Evolutionary conservation across 1,140 invertebrate genomes (phyloP), one percentile per base, ranked within the genome.

Genomic region (Chionoecetes opilio): DNA sequence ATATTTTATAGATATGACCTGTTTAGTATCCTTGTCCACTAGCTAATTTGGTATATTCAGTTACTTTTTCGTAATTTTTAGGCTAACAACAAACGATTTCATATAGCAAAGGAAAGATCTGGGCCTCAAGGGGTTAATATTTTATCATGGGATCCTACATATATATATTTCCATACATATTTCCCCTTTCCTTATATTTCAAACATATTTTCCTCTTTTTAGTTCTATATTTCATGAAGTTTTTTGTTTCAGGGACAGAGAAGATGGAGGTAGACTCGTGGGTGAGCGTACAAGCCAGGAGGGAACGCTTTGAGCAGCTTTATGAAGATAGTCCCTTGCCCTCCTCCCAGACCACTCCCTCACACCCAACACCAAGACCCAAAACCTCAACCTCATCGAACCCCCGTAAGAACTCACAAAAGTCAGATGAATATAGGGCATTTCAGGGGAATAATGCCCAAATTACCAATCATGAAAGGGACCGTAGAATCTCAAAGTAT

Each of bases 201-300:
- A 2, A 53, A 53, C 11, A 53, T 53, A 53, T 53, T 11, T 53
- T 17, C 8, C 46, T 53, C 46, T 14, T 1, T 53, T 53, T 53
- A 53, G 46, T 9, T 53, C 11, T 53, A 53, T 17, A 53, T 53
- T 53, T 53, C 5, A 17, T 88, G 17, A 2, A 17, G 8, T 38
- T 31, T 88, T 46, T 90, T 31, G 0, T 91, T 91, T 26, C 89
- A 91, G 89, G 34, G 31, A 75, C 37, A 2, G 26, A 21, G 21
- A 92, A 35, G 90, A 95, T 95, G 94, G 94, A 91, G 90, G 94
- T 95, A 82, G 94, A 95, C 37, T 82, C 94, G n/a, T 31, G 94
- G 21, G 90, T 95, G 38, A 95, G 90, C 82, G 94, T 95, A 29
- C 94, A 95, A 32, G 94, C 94, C 34, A 92, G 91, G 82, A 92